Evolutionary conservation across 2,113 vertebrate species (phyloP).

Genomic region (Solea solea): DNA sequence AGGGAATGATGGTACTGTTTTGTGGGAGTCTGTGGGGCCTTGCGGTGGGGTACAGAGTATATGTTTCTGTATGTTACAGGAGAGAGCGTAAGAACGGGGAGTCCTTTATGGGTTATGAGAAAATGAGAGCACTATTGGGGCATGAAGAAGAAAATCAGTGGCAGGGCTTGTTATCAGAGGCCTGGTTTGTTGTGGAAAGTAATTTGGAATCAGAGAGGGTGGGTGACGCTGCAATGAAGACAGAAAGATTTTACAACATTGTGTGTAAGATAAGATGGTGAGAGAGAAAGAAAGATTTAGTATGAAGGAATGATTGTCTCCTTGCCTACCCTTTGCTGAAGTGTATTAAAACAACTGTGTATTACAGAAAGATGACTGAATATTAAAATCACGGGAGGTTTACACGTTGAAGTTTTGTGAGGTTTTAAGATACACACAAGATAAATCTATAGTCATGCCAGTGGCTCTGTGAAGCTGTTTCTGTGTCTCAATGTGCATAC

Average conservation of each 20-base stretch:
- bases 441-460: neutral
- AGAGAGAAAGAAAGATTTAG: constrained; percentile 15
- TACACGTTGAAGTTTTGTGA: constrained; percentile 21
- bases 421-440: constrained; percentile 25
- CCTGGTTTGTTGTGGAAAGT: constrained; percentile 53
- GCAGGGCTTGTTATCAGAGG: constrained; percentile 42
- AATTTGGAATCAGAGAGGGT: constrained; percentile 34
- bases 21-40: constrained; percentile 20
- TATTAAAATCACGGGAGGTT: constrained; percentile 29
- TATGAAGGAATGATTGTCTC: constrained; percentile 2
- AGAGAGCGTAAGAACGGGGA: constrained; percentile 26
- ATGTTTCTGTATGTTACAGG: constrained; percentile 24
- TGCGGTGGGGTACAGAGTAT: constrained; percentile 33
- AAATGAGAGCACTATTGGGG: constrained; percentile 33
- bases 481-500: neutral
- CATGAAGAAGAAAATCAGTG: constrained; percentile 51
- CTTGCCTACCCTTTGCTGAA: constrained; percentile 21
- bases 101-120: constrained; percentile 62
- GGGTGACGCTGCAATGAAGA: constrained; percentile 50
- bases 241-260: constrained; percentile 25
- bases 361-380: constrained; percentile 28
- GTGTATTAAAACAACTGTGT: constrained; percentile 45
- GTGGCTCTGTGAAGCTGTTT: neutral
- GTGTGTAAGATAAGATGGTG: neutral
- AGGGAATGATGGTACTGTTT: constrained; percentile 33